Percentiles rank a stretch among this genome's conserved stretches.
Evolutionary conservation across 64 coral and sea anemone species (phyloP).

Genomic region (Platygyra sinensis): DNA sequence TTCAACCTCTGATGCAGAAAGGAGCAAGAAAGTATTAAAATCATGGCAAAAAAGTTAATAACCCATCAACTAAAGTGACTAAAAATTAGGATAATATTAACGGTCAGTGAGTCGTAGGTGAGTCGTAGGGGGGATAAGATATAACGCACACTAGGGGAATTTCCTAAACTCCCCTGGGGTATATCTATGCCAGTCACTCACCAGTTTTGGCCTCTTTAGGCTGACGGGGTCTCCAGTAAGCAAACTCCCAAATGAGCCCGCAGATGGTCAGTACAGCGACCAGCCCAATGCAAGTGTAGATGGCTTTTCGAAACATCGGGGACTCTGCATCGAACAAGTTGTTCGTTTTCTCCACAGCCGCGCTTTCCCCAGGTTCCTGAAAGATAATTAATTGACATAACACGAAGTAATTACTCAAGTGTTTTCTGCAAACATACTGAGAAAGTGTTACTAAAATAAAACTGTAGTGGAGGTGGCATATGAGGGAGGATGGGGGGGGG

Average conservation of each 20-base stretch:
- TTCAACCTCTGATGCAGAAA: constrained; percentile 83
- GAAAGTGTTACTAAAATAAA: too few relatives aligned
- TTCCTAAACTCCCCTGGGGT: too few relatives aligned
- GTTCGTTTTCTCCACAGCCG: constrained; percentile 89
- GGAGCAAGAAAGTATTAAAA: background rate
- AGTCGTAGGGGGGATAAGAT: too few relatives aligned
- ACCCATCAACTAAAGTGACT: too few relatives aligned
- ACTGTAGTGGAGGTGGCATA: too few relatives aligned
- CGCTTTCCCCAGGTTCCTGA: constrained; percentile 85
- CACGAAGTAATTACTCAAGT: background rate
- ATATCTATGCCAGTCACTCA: constrained; percentile 3
- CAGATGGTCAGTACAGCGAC: constrained; percentile 85
- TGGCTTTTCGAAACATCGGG: constrained; percentile 85
- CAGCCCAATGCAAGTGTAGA: constrained; percentile 87
- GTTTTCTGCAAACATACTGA: too few relatives aligned
- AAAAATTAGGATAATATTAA: too few relatives aligned
- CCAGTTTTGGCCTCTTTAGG: constrained; percentile 93
- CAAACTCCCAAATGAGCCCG: constrained; percentile 98
- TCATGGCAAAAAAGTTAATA: too few relatives aligned
- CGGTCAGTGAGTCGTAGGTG: too few relatives aligned
- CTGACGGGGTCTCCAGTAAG: constrained; percentile 98
- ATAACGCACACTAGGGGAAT: too few relatives aligned
- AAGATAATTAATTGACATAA: background rate
- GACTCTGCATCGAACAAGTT: constrained; percentile 92
- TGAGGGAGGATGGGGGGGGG: too few relatives aligned